phyloP scores from a whole-genome alignment of 1,140 invertebrate genomes.

The Phthorimaea operculella region DNA sequence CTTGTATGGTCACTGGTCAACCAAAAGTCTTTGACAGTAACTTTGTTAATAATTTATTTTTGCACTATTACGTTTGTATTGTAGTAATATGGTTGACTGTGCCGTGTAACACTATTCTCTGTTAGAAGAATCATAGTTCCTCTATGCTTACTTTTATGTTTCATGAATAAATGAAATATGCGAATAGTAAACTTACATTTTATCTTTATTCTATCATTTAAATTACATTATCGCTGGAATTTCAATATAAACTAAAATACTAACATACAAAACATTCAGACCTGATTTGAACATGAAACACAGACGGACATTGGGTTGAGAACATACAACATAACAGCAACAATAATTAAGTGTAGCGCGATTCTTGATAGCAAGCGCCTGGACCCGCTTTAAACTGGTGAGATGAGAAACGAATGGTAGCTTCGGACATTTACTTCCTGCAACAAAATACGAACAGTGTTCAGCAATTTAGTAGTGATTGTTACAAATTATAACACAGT shows the following conservation, averaged over 20 bases:
- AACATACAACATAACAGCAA: constrained; percentile 14
- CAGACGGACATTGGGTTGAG: constrained; percentile 38
- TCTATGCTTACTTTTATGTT: constrained; percentile 21
- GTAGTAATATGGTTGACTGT: too few species aligned
- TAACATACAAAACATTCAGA: constrained; percentile 54
- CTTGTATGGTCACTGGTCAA: too few species aligned
- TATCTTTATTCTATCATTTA: constrained; percentile 48
- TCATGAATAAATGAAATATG: constrained; percentile 43
- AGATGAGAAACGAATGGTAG: constrained; percentile 12
- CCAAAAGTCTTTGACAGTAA: too few species aligned
- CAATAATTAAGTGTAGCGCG: constrained; percentile 18
- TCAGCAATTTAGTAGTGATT: too few species aligned
- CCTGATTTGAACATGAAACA: constrained; percentile 44
- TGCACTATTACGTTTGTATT: too few species aligned
- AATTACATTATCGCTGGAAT: constrained; percentile 49
- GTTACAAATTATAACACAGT: too few species aligned
- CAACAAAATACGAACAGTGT: constrained; percentile 23
- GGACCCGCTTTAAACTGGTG: constrained; percentile 24
- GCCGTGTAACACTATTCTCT: neutral
- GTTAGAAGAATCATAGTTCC: constrained; percentile 16
- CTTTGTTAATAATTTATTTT: too few species aligned
- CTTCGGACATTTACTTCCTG: constrained; percentile 45
- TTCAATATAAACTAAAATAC: constrained; percentile 36
- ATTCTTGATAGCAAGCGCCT: constrained; percentile 18
- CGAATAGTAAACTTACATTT: constrained; percentile 53